Evolutionary conservation across 2,797 vertebrate species (phyloP).

Genomic region (Etheostoma perlongum): DNA sequence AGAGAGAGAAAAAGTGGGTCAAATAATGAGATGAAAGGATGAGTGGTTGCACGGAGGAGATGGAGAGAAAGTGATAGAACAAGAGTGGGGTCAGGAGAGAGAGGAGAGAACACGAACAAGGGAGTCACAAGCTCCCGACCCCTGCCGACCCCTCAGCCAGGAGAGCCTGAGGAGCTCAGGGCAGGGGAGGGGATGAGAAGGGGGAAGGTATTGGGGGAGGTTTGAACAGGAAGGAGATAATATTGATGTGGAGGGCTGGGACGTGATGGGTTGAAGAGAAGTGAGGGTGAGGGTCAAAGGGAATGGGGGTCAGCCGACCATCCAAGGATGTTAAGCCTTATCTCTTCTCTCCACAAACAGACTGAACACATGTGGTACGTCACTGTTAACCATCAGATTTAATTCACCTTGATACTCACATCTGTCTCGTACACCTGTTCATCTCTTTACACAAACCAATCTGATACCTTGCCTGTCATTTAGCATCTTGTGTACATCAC

Average conservation of each 20-base stretch:
- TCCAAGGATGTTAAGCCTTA: constrained; percentile 44
- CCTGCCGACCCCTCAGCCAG: constrained; percentile 56
- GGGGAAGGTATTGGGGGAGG: constrained; percentile 45
- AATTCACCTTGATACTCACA: constrained; percentile 22
- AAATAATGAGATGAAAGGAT: constrained; percentile 64
- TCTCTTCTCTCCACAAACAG: not conserved
- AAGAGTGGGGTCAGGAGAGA: constrained; percentile 37
- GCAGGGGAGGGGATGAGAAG: constrained; percentile 2
- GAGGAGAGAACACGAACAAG: constrained; percentile 32
- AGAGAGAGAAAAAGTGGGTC: constrained; percentile 68
- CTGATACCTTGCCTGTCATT: constrained; percentile 17
- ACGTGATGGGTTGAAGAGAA: not conserved
- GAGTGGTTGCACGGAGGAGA: constrained; percentile 43
- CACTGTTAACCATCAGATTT: not conserved
- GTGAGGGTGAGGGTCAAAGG: constrained; percentile 13
- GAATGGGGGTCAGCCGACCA: constrained; percentile 38
- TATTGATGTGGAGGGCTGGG: constrained; percentile 53
- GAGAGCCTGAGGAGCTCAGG: constrained; percentile 35
- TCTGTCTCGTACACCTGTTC: constrained; percentile 1
- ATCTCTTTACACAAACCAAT: constrained; percentile 1
- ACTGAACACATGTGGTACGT: not conserved
- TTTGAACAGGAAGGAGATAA: constrained; percentile 35
- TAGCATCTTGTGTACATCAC: constrained; percentile 14
- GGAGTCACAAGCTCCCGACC: constrained; percentile 58
- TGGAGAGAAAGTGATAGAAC: constrained; percentile 19